Percentiles rank a stretch among this genome's conserved stretches.
phyloP scores from a whole-genome alignment of 30 jellyfish, hydroid and myxozoan species.

The Aurelia sp. region DNA sequence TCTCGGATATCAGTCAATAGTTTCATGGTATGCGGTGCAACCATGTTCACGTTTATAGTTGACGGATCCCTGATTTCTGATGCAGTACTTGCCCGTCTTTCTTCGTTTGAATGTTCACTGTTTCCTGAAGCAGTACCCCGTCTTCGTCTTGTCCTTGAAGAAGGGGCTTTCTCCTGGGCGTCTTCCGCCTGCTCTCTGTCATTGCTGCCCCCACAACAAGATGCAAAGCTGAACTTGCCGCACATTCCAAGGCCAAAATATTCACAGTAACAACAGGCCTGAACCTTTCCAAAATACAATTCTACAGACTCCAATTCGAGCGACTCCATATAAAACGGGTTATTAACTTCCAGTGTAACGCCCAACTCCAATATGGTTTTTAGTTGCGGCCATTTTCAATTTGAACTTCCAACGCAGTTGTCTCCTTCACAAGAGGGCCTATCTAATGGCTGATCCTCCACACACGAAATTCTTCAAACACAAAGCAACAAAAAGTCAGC shows the following conservation, averaged over 20 bases:
- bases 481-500: no score
- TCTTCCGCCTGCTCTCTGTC: no score
- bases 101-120: conserved; percentile 43
- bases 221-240: conserved; percentile 57
- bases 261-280: conserved; percentile 13
- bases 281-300: conserved; percentile 36
- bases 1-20: conserved; percentile 93
- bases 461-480: no score
- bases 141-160: conserved; percentile 31
- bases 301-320: conserved; percentile 22
- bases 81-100: conserved; percentile 16
- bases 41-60: conserved; percentile 78
- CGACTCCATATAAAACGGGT: conserved; percentile 54
- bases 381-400: no score
- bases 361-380: conserved; percentile 7
- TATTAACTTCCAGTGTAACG: conserved; percentile 7
- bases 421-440: no score
- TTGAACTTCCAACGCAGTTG: no score
- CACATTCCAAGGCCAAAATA: conserved; percentile 48
- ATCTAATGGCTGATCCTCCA: no score
- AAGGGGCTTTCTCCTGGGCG: conserved; percentile 10
- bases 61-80: conserved; percentile 49
- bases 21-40: conserved; percentile 86
- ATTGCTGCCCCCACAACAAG: conserved; percentile 68
- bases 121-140: conserved; percentile 32